A percentile compares a stretch with the other conserved stretches of the same genome.
Evolutionary conservation across 30 jellyfish, hydroid and myxozoan genomes (phyloP).

Genomic region (Haliclystus octoradiatus): DNA sequence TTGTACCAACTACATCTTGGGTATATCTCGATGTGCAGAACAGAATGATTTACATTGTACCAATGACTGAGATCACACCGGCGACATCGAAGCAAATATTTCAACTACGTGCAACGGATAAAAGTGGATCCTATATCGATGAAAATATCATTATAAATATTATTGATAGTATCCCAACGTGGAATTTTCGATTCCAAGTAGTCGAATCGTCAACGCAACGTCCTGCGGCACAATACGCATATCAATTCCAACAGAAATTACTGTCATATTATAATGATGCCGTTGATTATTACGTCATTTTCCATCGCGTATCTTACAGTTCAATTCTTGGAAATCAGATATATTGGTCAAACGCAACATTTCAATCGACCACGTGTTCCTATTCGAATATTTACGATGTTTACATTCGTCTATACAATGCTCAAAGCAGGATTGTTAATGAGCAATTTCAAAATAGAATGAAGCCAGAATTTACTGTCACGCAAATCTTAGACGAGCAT

Average conservation of each 20-base stretch:
- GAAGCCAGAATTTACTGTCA: neutral
- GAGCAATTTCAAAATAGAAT: neutral
- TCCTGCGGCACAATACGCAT: neutral
- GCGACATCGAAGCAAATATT: neutral
- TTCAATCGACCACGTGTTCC: neutral
- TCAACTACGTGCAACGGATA: neutral
- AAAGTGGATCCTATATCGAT: neutral
- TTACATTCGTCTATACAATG: neutral
- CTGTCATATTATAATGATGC: neutral
- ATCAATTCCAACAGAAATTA: neutral
- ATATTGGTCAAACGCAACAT: neutral
- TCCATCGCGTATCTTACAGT: neutral
- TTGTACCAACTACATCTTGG: neutral
- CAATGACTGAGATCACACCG: neutral
- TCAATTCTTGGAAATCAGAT: neutral
- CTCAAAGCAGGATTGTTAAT: neutral
- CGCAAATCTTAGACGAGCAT: neutral
- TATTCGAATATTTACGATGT: neutral
- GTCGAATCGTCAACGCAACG: neutral
- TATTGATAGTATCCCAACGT: neutral
- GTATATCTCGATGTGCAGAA: neutral
- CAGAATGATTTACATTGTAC: neutral
- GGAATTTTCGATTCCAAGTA: neutral
- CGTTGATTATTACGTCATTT: neutral
- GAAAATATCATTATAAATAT: neutral